phyloP scores from a whole-genome alignment of 2,797 vertebrate species.

The Rousettus madagascariensis region DNA sequence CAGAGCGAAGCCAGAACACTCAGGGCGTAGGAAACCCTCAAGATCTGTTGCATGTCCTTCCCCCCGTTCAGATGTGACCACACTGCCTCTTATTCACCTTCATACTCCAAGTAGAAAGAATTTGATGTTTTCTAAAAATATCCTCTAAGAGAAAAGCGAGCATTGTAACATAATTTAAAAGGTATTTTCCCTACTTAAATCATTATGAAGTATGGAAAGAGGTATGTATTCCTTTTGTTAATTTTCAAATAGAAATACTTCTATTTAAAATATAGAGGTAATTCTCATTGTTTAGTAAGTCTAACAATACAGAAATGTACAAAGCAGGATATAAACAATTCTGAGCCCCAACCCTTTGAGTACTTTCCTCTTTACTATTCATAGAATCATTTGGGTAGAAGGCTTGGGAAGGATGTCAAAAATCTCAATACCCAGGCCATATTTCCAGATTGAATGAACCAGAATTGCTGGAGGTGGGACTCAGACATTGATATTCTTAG shows the following conservation, averaged over 20 bases:
- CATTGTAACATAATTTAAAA: neutral
- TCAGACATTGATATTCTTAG: neutral
- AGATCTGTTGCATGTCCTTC: neutral
- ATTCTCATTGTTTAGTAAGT: neutral
- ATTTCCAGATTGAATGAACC: neutral
- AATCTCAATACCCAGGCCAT: neutral
- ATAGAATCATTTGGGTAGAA: neutral
- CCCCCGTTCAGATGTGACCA: neutral
- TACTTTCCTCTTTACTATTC: neutral
- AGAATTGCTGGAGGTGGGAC: neutral
- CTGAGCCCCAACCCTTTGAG: neutral
- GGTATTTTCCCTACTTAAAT: neutral
- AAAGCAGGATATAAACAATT: constrained; percentile 24
- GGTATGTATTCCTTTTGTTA: neutral
- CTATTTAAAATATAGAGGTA: neutral
- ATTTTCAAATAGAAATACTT: neutral
- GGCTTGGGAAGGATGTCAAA: neutral
- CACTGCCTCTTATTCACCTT: neutral
- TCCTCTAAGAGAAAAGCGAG: neutral
- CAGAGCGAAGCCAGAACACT: neutral
- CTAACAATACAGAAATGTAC: neutral
- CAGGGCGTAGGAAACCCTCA: too few relatives aligned
- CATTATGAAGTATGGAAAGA: neutral
- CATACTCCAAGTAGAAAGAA: neutral
- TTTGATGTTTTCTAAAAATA: neutral